Evolutionary conservation across 1,140 invertebrate species (phyloP), one percentile per base, ranked within the genome.

Genomic region (Leguminivora glycinivorella): DNA sequence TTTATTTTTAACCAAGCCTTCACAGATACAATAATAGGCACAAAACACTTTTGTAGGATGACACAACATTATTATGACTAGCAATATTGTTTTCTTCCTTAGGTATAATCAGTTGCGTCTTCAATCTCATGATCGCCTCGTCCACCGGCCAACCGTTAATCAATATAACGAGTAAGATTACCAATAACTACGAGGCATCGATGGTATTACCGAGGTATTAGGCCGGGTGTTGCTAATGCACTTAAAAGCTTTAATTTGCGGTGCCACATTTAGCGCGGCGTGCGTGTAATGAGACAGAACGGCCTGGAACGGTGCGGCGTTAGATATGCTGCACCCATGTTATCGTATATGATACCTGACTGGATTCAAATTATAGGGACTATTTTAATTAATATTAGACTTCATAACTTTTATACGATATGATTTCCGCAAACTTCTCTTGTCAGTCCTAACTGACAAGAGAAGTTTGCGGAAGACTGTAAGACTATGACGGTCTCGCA

Each of bases 191-290:
- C 47, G 47, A 52, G 47, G 47, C 6, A 22, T 52, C 47, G 47
- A 60, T 60, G 26, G 24, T 26, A 60, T 60, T 25, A 26, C 56
- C 56, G 56, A 60, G 56, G 24, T 29, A n/a, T 25, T 29, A 60
- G 56, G 22, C 56, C 22, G 24, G 24, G 56, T 60, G 47, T 52
- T 52, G 47, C 56, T 60, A 60, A 60, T 60, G 56, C 56, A 60
- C 25, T 60, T 60, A 60, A 60, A 60, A 14, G 25, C 56, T 60
- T 60, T 60, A 60, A 60, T 60, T 60, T 60, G 56, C 56, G 24
- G 56, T 14, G 19, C 47, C 19, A 52, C 47, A 19, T 52, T 52
- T 52, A 52, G 47, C 47, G 47, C 56, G n/a, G 56, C 25, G 56
- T 60, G 56, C 56, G 56, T 60, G 24, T 60, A 60, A 60, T 60